These are phyloP conservation scores for Caenorhabditis sulstoni DNA, from an alignment of 2,888 invertebrate species.

Conservation along the genomic window DNA sequence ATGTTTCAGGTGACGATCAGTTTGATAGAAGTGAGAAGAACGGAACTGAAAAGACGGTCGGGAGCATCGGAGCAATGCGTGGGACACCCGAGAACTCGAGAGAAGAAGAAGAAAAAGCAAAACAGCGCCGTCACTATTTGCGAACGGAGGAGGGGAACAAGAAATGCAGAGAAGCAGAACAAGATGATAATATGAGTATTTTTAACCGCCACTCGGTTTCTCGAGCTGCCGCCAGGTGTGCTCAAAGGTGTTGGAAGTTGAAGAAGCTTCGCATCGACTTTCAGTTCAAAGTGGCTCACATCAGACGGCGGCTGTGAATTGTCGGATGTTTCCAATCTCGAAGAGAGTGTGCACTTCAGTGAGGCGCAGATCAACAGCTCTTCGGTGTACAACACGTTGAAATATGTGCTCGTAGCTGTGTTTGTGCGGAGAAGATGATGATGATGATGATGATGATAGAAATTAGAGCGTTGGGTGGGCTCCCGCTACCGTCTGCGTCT, in stretches of 20 bases:
- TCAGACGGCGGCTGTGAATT: slow-evolving; percentile 31
- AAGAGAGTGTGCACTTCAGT: slow-evolving; percentile 11
- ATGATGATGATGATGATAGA: slow-evolving; percentile 55
- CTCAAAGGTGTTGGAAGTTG: too few relatives aligned
- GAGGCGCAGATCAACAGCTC: slow-evolving; percentile 30
- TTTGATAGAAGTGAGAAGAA: background rate
- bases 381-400: slow-evolving; percentile 46
- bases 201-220: slow-evolving; percentile 27
- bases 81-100: slow-evolving; percentile 16
- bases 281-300: slow-evolving; percentile 19
- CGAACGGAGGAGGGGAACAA: slow-evolving; percentile 36
- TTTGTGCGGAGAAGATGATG: slow-evolving; percentile 45
- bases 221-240: slow-evolving; percentile 28
- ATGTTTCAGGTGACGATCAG: too few relatives aligned
- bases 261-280: background rate
- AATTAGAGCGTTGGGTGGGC: slow-evolving; percentile 37
- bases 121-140: slow-evolving; percentile 52
- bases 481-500: background rate
- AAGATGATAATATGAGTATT: slow-evolving; percentile 47
- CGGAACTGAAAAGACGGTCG: background rate
- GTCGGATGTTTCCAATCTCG: slow-evolving; percentile 47
- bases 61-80: slow-evolving; percentile 22
- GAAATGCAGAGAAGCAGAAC: slow-evolving; percentile 30
- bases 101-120: slow-evolving; percentile 15
- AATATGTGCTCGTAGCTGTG: slow-evolving; percentile 49